A percentile compares a stretch with the other conserved stretches of the same genome.
These are phyloP conservation scores for Lineus longissimus DNA, from an alignment of 1,140 invertebrate genomes.

Conservation along the genomic window DNA sequence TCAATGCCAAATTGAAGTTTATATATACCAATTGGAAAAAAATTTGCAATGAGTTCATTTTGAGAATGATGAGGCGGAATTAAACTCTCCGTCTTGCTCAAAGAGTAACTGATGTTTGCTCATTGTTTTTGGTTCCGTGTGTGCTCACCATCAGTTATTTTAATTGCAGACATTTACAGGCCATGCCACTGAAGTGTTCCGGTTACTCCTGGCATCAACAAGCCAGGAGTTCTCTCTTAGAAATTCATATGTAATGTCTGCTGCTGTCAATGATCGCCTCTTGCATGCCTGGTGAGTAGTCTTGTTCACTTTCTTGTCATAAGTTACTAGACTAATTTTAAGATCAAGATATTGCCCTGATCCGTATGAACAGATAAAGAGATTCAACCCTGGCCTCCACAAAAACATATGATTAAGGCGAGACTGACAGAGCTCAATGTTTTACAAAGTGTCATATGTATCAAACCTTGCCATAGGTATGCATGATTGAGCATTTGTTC, in stretches of 20 bases:
- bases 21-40: not conserved
- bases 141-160: too few relatives aligned
- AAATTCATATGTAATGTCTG: constrained; percentile 61
- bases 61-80: not conserved
- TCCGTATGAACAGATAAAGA: too few relatives aligned
- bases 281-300: constrained; percentile 61
- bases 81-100: not conserved
- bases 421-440: not conserved
- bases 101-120: too few relatives aligned
- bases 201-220: constrained; percentile 54
- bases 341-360: too few relatives aligned
- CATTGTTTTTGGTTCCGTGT: too few relatives aligned
- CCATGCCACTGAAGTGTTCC: constrained; percentile 63
- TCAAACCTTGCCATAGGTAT: not conserved
- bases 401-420: too few relatives aligned
- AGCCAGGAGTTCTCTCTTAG: constrained; percentile 30
- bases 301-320: not conserved
- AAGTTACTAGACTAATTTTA: too few relatives aligned
- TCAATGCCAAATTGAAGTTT: not conserved
- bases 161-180: constrained; percentile 60
- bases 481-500: too few relatives aligned
- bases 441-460: not conserved
- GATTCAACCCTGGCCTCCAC: too few relatives aligned
- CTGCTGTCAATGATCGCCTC: constrained; percentile 59
- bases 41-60: not conserved